A percentile compares a stretch with the other conserved stretches of the same genome.
Conservation (phyloP, 2,797 vertebrate genomes). For the Neoniphon sammara region DNA sequence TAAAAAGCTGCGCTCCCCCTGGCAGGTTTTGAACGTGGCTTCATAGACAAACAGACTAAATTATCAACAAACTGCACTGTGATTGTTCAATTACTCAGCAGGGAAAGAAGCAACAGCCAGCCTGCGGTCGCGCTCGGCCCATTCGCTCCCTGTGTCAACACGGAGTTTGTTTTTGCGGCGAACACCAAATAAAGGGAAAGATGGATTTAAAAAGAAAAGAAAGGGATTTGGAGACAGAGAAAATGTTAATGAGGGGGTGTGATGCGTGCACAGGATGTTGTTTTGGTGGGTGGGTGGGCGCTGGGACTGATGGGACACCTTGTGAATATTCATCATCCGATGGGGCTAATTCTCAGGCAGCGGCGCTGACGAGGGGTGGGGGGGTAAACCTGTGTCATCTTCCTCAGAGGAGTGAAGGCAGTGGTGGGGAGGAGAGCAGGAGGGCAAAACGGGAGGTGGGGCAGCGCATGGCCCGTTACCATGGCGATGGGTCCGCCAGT, state of each 20-base stretch:
- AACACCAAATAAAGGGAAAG: slow-evolving; percentile 14
- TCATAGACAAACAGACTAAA: slow-evolving; percentile 39
- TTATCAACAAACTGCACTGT: slow-evolving; percentile 50
- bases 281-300: slow-evolving; percentile 6
- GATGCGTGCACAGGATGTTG: slow-evolving; percentile 32
- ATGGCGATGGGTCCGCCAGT: slow-evolving; percentile 76
- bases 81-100: slow-evolving; percentile 35
- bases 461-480: slow-evolving; percentile 80
- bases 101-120: slow-evolving; percentile 32
- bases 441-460: slow-evolving; percentile 53
- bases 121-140: slow-evolving; percentile 17
- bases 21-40: slow-evolving; percentile 15
- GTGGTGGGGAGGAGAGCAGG: slow-evolving; percentile 27
- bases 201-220: slow-evolving; percentile 30
- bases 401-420: slow-evolving; percentile 40
- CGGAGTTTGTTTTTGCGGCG: slow-evolving; percentile 10
- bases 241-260: slow-evolving; percentile 50
- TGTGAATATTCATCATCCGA: slow-evolving; percentile 43
- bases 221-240: slow-evolving; percentile 33
- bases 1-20: background rate
- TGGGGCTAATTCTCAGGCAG: slow-evolving; percentile 44
- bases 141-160: slow-evolving; percentile 25
- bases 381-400: slow-evolving; percentile 45
- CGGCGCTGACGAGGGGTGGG: slow-evolving; percentile 24
- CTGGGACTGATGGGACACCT: slow-evolving; percentile 20